phyloP scores from a whole-genome alignment of 2,113 vertebrate species.

The Riparia riparia region DNA sequence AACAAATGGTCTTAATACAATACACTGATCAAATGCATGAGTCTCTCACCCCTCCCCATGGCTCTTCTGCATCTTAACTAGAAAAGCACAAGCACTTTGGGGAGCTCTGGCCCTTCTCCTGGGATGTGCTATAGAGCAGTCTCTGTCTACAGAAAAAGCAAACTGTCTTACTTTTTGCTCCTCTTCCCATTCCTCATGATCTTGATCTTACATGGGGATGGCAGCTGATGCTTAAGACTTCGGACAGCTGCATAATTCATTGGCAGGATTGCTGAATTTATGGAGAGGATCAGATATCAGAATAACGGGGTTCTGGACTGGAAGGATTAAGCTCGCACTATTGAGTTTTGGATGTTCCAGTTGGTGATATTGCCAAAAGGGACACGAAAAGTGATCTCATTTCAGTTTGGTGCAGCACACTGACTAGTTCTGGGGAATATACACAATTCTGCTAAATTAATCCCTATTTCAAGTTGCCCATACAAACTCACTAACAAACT shows the following conservation, averaged over 20 bases:
- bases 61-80: not conserved
- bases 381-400: not conserved
- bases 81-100: not conserved
- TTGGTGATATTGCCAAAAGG: not conserved
- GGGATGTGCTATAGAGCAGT: not conserved
- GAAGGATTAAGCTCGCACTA: not conserved
- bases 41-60: not conserved
- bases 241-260: slow-evolving; percentile 39
- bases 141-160: not conserved
- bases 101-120: not conserved
- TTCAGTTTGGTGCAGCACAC: not conserved
- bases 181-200: not conserved
- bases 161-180: not conserved
- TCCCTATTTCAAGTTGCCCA: not conserved
- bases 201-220: not conserved
- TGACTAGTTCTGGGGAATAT: not conserved
- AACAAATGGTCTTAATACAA: not conserved
- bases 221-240: slow-evolving; percentile 30
- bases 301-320: not conserved
- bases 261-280: slow-evolving; percentile 8
- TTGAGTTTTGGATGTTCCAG: slow-evolving; percentile 9
- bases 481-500: not conserved
- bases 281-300: not conserved
- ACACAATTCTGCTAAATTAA: not conserved
- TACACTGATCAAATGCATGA: not conserved